These are phyloP conservation scores for Garra rufa DNA, from an alignment of 2,113 vertebrate species.

Conservation along the genomic window DNA sequence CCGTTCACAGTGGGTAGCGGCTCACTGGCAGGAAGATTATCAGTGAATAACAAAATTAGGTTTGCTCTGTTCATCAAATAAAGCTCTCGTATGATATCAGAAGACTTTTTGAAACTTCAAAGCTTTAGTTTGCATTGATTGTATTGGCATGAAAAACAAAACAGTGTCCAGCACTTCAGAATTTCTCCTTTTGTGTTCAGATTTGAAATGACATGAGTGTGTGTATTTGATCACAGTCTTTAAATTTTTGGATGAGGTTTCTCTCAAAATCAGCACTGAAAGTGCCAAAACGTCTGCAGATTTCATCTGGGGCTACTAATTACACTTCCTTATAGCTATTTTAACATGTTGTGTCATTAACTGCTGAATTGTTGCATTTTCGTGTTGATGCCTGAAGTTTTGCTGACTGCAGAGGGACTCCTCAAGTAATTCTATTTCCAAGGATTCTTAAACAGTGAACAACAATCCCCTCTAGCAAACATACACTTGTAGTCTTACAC, in stretches of 20 bases:
- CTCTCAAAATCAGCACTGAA: background rate
- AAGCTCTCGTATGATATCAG: background rate
- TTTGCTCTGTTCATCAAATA: background rate
- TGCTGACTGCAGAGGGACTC: conserved; percentile 43
- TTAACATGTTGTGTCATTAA: background rate
- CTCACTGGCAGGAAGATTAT: background rate
- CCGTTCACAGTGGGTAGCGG: background rate
- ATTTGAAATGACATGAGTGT: too few species aligned
- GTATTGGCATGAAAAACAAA: background rate
- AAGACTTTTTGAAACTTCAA: background rate
- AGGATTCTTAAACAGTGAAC: conserved; percentile 24
- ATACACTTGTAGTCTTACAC: background rate
- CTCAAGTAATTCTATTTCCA: conserved; percentile 29
- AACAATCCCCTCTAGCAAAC: background rate
- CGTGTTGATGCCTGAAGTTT: background rate
- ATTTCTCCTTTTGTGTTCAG: background rate
- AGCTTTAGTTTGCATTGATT: background rate
- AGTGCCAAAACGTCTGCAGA: background rate
- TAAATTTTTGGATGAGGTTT: background rate
- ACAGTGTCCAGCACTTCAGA: background rate
- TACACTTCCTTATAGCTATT: background rate
- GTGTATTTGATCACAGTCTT: background rate
- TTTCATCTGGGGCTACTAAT: background rate
- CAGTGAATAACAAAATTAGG: background rate
- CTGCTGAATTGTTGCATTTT: background rate